A percentile compares a stretch with the other conserved stretches of the same genome.
Evolutionary conservation across 2,888 invertebrate genomes (phyloP).

Genomic region (Lottia scabra): DNA sequence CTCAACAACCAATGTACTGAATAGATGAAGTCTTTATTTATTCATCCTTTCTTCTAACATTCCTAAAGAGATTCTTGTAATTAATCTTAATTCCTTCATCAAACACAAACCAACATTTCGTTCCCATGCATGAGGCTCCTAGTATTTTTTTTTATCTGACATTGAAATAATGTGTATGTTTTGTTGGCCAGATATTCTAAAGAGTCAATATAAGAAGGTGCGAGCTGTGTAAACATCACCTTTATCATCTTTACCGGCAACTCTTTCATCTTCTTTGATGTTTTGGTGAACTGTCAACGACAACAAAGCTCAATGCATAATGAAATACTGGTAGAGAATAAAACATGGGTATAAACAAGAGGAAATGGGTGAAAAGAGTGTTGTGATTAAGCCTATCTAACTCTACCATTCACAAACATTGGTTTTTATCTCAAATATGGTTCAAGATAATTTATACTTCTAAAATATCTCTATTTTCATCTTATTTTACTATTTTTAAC

Average conservation of each 20-base stretch:
- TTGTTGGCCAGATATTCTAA: conserved; percentile 4
- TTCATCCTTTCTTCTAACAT: conserved; percentile 1
- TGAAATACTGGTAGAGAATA: conserved; percentile 3
- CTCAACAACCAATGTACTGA: neutral
- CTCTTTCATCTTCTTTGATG: conserved; percentile 2
- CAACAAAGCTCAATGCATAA: conserved; percentile 5
- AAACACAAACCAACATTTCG: conserved; percentile 1
- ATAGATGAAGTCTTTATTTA: neutral
- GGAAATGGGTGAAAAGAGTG: neutral
- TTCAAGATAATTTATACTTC: no score
- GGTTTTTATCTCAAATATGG: neutral
- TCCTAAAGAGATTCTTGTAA: conserved; percentile 2
- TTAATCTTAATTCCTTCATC: conserved; percentile 6
- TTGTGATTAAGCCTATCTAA: neutral
- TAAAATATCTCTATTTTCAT: no score
- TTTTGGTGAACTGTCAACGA: conserved; percentile 7
- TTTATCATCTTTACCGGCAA: conserved; percentile 4
- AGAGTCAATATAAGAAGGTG: conserved; percentile 3
- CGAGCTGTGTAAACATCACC: conserved; percentile 5
- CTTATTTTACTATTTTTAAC: no score
- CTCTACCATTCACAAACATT: neutral
- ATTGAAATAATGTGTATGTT: conserved; percentile 7
- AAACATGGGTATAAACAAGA: conserved; percentile 1
- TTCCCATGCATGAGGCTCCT: neutral
- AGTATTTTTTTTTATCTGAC: neutral